Conservation (phyloP, 30 jellyfish, hydroid and myxozoan genomes). For the Euphysa ruthae region DNA sequence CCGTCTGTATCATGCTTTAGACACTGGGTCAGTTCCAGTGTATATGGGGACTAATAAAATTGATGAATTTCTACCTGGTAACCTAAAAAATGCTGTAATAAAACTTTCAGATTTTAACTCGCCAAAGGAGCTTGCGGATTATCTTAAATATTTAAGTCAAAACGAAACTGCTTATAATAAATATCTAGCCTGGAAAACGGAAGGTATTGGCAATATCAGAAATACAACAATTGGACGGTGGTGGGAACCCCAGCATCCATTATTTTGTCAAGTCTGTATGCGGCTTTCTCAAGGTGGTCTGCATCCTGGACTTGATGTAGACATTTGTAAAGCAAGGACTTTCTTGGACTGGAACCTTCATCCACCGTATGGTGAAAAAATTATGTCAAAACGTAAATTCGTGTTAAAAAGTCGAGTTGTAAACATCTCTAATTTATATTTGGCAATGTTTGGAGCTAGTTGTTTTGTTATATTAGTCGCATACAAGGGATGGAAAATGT, state of each 20-base stretch:
- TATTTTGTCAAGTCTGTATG: slow-evolving; percentile 96
- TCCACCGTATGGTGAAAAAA: background rate
- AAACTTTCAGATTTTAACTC: slow-evolving; percentile 61
- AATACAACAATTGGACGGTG: slow-evolving; percentile 88
- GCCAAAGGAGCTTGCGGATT: slow-evolving; percentile 79
- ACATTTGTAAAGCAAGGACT: slow-evolving; percentile 72
- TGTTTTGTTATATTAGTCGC: too few species aligned
- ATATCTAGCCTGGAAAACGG: slow-evolving; percentile 75
- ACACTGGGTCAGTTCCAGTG: slow-evolving; percentile 91
- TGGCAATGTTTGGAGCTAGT: too few species aligned
- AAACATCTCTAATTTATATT: too few species aligned
- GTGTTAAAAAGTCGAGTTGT: too few species aligned
- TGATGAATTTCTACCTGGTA: slow-evolving; percentile 86
- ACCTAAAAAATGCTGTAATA: slow-evolving; percentile 56
- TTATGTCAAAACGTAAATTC: background rate
- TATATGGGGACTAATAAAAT: slow-evolving; percentile 91
- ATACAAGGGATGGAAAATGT: too few species aligned
- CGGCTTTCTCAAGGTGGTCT: slow-evolving; percentile 81
- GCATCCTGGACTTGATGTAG: slow-evolving; percentile 81
- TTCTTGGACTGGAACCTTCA: slow-evolving; percentile 70
- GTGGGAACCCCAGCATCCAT: slow-evolving; percentile 92
- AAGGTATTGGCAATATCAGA: slow-evolving; percentile 75
- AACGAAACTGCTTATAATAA: slow-evolving; percentile 81
- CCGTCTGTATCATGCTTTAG: slow-evolving; percentile 90
- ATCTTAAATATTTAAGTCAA: slow-evolving; percentile 51